A percentile compares a stretch with the other conserved stretches of the same genome.
Evolutionary conservation across 2,113 vertebrate genomes (phyloP).

Genomic region (Anhinga anhinga): DNA sequence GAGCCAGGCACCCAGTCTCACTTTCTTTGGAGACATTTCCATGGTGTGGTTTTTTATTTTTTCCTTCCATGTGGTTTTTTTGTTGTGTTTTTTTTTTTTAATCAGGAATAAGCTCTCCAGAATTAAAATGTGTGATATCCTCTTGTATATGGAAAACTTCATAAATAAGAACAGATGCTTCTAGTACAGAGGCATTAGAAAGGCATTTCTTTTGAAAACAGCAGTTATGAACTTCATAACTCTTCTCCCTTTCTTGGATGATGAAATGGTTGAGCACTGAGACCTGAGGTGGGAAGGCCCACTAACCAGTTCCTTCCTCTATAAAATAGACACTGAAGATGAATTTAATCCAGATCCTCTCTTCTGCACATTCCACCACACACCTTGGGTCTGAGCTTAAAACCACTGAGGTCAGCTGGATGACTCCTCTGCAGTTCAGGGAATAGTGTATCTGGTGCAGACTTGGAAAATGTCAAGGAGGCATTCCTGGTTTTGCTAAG

Average conservation of each 20-base stretch:
- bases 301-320: slow-evolving; percentile 20
- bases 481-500: background rate
- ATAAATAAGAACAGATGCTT: slow-evolving; percentile 30
- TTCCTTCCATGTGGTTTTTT: background rate
- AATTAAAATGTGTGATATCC: background rate
- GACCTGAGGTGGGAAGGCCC: background rate
- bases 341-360: background rate
- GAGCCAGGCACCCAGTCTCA: background rate
- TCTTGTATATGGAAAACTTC: background rate
- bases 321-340: background rate
- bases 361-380: background rate
- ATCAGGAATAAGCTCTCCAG: background rate
- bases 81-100: background rate
- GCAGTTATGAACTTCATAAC: background rate
- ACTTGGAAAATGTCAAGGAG: background rate
- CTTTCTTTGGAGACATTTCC: background rate
- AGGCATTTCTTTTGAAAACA: slow-evolving; percentile 33
- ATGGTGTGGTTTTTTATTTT: background rate
- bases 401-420: background rate
- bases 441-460: background rate
- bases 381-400: slow-evolving; percentile 4
- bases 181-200: background rate
- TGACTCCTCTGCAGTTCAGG: background rate
- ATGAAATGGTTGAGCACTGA: background rate
- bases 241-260: background rate